Evolutionary conservation across 2,888 invertebrate species (phyloP), one percentile per base, ranked within the genome.

Genomic region (Exephanes ischioxanthus): DNA sequence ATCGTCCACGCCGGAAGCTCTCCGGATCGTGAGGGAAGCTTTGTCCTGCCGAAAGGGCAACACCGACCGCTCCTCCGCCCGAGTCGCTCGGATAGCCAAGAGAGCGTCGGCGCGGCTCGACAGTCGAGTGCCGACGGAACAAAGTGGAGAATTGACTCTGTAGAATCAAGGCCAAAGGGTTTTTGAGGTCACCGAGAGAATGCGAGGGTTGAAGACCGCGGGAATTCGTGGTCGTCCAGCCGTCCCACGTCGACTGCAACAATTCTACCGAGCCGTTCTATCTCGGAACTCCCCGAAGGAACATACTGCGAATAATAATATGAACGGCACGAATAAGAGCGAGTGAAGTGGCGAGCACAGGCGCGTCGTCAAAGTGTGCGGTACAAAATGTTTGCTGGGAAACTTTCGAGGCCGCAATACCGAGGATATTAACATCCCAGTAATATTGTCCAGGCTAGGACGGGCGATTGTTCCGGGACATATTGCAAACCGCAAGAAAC

Each of bases 371-470:
- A 86, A 86, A 86, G 86, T 71, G 41, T 58, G 41, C 70, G 71
- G 26, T 70, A 61, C 78, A 72, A 78, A 86, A 73, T 83, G 91
- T 91, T 90, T 89, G 87, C 87, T 92, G 92, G 90, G 89, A 80
- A 83, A 83, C 77, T 86, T 83, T 80, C 80, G 63, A 41, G 41
- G 72, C 63, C 80, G 86, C 83, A 86, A 80, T 80, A 73, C 61
- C 73, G 93, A 91, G 92, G 93, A 93, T 94, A 94, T 93, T 93
- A 94, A 92, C 92, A 90, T 92, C 90, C 90, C 83, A 75, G 92
- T 92, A 91, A 93, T 93, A 93, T 93, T 93, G 91, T 93, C 94
- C 93, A 93, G 90, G 63, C 45, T 66, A n/a, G 51, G 14, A 68
- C 26, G 37, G 72, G 72, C 63, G 73, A 26, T 37, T 73, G 82